Evolutionary conservation across 35 echinoderm and acorn worm species (phyloP).

Genomic region (Hemicentrotus pulcherrimus): DNA sequence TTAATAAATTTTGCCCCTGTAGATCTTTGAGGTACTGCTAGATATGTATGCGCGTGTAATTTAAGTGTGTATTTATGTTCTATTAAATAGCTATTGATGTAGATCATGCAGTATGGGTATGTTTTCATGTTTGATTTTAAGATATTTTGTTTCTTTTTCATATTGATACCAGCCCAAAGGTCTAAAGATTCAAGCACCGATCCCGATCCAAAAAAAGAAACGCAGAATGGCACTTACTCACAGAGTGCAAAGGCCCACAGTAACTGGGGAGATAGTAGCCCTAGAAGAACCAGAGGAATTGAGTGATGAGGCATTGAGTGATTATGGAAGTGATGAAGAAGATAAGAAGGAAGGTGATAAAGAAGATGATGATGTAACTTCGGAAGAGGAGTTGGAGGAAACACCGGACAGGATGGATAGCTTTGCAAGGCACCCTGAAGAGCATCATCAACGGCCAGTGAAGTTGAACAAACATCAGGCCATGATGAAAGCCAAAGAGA

Average conservation of each 20-base stretch:
- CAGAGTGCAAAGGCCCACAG: not conserved
- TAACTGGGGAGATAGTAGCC: not conserved
- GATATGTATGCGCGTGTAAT: not conserved
- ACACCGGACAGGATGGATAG: not conserved
- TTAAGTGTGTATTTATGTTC: not conserved
- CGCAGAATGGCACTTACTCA: not conserved
- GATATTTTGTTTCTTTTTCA: not conserved
- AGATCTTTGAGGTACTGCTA: too few species aligned
- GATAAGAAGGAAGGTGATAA: not conserved
- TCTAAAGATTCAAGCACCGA: not conserved
- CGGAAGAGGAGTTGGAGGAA: not conserved
- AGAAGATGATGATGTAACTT: not conserved
- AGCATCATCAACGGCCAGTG: not conserved
- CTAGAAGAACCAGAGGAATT: not conserved
- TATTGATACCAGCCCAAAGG: not conserved
- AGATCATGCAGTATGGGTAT: not conserved
- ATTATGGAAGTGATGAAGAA: not conserved
- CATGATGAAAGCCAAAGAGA: slow-evolving; percentile 55
- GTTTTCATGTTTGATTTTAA: not conserved
- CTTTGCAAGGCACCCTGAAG: not conserved
- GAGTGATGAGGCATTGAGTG: not conserved
- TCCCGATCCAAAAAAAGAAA: slow-evolving; percentile 14
- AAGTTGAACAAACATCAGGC: slow-evolving; percentile 39
- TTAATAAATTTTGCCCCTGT: too few species aligned
- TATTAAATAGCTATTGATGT: too few species aligned